Evolutionary conservation across 2,888 invertebrate species (phyloP), one percentile per base, ranked within the genome.

Genomic region (Trichogramma evanescens): DNA sequence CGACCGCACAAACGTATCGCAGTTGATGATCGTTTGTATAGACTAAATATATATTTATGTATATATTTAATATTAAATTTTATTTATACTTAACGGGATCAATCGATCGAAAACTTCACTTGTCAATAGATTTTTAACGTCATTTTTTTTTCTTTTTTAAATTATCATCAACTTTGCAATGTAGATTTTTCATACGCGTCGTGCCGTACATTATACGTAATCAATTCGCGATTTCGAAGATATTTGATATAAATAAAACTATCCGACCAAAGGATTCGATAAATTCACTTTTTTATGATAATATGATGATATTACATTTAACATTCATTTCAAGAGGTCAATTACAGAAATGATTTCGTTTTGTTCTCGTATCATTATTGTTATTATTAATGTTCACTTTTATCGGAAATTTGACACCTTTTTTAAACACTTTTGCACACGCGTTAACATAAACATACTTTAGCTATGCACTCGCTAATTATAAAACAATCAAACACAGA

Each of bases 1-100:
- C 59, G 57, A 64, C 65, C 26, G 65, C 66, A 63, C 65, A 58
- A 62, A 61, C 61, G 59, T 61, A 58, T 58, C 46, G 26, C 26
- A 26, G 26, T 26, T 26, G 26, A 26, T 26, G 26, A 26, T 26
- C 26, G 26, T 26, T 26, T 26, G 26, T 26, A 26, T 26, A 26
- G 26, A 26, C 26, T 26, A 26, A 26, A 26, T 26, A 26, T 26
- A 26, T 26, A 26, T 26, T 26, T 26, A 26, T 26, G 26, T 26
- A 26, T 42, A 49, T 54, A 39, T 43, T 45, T 6, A 54, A 58
- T 10, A 43, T 50, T 61, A 46, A 26, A 42, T 45, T 59, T 54
- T 58, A 59, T 50, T 59, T 56, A 63, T 53, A 60, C 61, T 59
- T 59, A 55, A 56, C 60, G 50, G 46, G 55, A 51, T 58, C 50